Conservation (phyloP, 2,797 vertebrate genomes). For the Galago senegalensis region DNA sequence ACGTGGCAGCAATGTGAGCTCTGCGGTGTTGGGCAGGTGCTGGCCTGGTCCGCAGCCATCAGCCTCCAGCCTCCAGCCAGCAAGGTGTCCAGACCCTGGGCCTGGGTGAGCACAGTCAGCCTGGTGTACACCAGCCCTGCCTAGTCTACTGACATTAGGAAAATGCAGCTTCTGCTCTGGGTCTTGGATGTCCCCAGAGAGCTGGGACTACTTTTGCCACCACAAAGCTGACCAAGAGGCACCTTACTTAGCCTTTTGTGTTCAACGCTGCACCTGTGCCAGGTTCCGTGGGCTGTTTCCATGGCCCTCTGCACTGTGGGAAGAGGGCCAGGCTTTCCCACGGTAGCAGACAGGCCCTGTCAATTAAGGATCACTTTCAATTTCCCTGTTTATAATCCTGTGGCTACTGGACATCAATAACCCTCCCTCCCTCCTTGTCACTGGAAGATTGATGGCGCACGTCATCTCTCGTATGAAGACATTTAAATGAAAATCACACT, state of each 20-base stretch:
- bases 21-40: background rate
- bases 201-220: rapidly evolving
- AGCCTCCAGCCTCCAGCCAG: background rate
- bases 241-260: background rate
- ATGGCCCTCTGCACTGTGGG: background rate
- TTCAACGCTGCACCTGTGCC: rapidly evolving
- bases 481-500: conserved; percentile 95
- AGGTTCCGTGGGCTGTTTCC: background rate
- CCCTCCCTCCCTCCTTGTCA: conserved; percentile 93
- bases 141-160: no score
- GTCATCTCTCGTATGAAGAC: conserved; percentile 93
- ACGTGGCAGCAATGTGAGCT: rapidly evolving
- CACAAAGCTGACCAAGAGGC: background rate
- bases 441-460: conserved; percentile 95
- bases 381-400: conserved; percentile 95
- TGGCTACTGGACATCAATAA: conserved; percentile 95
- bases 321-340: conserved; percentile 84
- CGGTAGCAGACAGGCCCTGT: conserved; percentile 92
- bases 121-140: rapidly evolving
- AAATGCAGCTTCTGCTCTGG: rapidly evolving
- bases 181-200: background rate
- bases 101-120: no score
- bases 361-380: conserved; percentile 96
- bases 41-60: background rate
- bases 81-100: rapidly evolving